These are phyloP conservation scores for Cerastis rubricosa DNA, from an alignment of 2,888 invertebrate genomes.

Conservation along the genomic window DNA sequence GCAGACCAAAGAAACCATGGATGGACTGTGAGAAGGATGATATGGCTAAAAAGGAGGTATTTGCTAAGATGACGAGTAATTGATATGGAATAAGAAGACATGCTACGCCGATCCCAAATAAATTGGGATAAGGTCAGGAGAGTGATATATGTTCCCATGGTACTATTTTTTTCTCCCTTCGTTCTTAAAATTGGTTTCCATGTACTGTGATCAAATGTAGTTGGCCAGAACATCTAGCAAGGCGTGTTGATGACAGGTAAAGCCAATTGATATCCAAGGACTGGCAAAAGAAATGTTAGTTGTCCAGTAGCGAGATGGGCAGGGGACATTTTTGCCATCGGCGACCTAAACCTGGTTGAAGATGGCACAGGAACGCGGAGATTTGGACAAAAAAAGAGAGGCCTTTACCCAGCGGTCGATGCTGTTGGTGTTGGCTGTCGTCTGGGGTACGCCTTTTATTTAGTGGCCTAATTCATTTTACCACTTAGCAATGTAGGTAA, in stretches of 20 bases:
- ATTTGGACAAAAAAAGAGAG: background rate
- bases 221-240: background rate
- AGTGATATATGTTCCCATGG: background rate
- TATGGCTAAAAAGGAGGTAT: no score
- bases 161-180: background rate
- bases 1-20: no score
- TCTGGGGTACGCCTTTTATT: no score
- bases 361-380: background rate
- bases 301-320: background rate
- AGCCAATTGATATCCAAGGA: background rate
- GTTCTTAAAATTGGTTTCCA: background rate
- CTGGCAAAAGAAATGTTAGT: background rate
- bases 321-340: background rate
- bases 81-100: no score
- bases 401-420: background rate
- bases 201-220: background rate
- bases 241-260: background rate
- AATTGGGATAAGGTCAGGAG: no score
- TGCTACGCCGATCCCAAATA: no score
- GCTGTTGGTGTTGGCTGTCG: no score
- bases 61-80: no score
- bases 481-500: no score
- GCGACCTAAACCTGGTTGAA: background rate
- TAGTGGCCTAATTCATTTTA: no score
- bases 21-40: no score